These are phyloP conservation scores for Lytechinus pictus DNA, from an alignment of 35 echinoderm and acorn worm species.

Conservation along the genomic window DNA sequence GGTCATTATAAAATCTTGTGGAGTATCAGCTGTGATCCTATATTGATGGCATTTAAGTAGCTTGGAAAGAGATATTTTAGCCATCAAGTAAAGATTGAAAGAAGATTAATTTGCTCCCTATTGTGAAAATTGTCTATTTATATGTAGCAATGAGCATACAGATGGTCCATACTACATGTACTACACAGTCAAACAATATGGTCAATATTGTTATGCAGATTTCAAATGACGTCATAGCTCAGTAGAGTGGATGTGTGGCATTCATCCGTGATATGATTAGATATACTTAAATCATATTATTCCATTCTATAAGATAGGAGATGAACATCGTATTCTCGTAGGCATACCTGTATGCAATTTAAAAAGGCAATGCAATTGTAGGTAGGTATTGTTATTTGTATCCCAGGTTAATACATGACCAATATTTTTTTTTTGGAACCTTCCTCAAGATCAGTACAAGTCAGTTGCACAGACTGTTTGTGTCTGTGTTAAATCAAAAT, in stretches of 20 bases:
- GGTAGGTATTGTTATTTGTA: too few species aligned
- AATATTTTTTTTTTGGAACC: too few species aligned
- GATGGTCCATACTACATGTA: neutral
- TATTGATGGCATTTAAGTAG: neutral
- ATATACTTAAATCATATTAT: neutral
- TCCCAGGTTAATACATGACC: too few species aligned
- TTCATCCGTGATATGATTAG: neutral
- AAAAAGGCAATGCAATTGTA: too few species aligned
- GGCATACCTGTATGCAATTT: too few species aligned
- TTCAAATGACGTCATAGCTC: neutral
- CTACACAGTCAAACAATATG: neutral
- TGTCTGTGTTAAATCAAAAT: too few species aligned
- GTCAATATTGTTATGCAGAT: neutral
- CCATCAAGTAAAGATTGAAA: neutral
- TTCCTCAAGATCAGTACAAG: too few species aligned
- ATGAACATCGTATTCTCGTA: too few species aligned
- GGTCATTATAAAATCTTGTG: neutral
- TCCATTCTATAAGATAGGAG: too few species aligned
- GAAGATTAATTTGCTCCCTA: neutral
- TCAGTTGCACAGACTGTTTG: too few species aligned
- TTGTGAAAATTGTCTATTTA: neutral
- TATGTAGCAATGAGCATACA: neutral
- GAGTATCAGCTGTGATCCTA: neutral
- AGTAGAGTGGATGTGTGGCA: neutral
- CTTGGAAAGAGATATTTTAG: neutral